Percentiles rank a stretch among this genome's conserved stretches.
Conservation (phyloP, 2,797 vertebrate species). For the Megalops cyprinoides region DNA sequence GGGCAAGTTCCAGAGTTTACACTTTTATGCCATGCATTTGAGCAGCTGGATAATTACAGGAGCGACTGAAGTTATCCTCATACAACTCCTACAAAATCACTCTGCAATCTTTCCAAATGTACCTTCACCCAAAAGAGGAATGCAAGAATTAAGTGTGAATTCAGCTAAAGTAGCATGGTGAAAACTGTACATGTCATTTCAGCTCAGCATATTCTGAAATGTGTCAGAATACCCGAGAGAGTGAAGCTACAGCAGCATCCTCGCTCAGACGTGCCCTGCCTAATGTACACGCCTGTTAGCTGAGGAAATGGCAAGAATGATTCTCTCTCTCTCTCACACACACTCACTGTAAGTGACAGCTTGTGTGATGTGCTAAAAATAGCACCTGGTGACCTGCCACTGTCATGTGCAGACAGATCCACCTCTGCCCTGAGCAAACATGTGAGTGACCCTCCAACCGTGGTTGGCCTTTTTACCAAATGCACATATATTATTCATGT, state of each 20-base stretch:
- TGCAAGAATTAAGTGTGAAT: too few species aligned
- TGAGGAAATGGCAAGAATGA: background rate
- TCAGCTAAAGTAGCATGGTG: background rate
- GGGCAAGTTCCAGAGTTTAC: too few species aligned
- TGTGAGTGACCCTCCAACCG: background rate
- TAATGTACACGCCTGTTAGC: background rate
- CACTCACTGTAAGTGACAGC: background rate
- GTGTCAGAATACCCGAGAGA: background rate
- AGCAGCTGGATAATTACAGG: too few species aligned
- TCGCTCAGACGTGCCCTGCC: background rate
- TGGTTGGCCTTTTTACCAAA: background rate
- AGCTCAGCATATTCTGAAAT: background rate
- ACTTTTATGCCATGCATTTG: too few species aligned
- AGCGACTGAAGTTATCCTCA: too few species aligned
- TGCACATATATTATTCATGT: too few species aligned
- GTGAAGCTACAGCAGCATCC: background rate
- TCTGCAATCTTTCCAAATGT: too few species aligned
- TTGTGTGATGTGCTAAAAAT: conserved; percentile 6
- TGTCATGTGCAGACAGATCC: background rate
- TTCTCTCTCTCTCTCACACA: background rate
- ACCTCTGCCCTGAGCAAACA: background rate
- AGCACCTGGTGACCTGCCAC: background rate
- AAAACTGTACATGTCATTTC: background rate
- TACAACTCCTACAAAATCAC: too few species aligned
- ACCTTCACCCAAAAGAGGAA: too few species aligned